These are phyloP conservation scores for Coryphaenoides rupestris DNA, from an alignment of 2,113 vertebrate species.

Conservation along the genomic window DNA sequence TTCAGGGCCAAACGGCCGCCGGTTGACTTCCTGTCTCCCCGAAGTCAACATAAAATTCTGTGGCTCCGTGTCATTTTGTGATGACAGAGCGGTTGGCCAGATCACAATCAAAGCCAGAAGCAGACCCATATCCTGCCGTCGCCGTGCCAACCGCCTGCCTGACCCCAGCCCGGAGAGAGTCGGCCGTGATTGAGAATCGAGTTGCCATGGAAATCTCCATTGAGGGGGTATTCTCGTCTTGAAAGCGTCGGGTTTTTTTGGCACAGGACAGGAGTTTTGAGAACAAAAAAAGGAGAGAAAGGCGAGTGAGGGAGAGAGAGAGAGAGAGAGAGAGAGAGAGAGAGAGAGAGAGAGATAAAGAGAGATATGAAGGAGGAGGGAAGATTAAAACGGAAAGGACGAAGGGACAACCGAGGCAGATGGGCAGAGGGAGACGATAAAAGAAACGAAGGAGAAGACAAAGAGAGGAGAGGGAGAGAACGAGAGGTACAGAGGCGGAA, in stretches of 20 bases:
- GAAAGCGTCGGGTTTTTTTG: neutral
- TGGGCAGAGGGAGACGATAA: too few relatives aligned
- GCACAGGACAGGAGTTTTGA: neutral
- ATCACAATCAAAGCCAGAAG: conserved; percentile 48
- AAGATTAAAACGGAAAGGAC: too few relatives aligned
- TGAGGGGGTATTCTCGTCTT: too few relatives aligned
- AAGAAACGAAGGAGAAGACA: neutral
- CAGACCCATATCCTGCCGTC: conserved; percentile 31
- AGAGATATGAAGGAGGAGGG: neutral
- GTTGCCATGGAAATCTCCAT: conserved; percentile 60
- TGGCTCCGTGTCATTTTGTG: conserved; percentile 21
- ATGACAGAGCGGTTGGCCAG: conserved; percentile 50
- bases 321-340: conserved; percentile 2
- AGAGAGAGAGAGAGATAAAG: conserved; percentile 22
- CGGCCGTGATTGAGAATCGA: conserved; percentile 47
- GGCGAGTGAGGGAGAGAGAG: neutral
- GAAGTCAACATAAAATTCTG: neutral
- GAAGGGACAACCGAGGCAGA: too few relatives aligned
- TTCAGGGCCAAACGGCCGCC: conserved; percentile 15
- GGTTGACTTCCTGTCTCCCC: conserved; percentile 1
- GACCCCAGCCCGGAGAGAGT: conserved; percentile 19
- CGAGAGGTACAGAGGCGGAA: neutral
- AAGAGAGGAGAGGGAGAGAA: neutral
- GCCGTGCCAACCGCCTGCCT: conserved; percentile 5
- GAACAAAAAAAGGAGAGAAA: neutral